Base-by-base conservation (phyloP, 2,888 invertebrate genomes). In the Koerneria pararmatus region DNA sequence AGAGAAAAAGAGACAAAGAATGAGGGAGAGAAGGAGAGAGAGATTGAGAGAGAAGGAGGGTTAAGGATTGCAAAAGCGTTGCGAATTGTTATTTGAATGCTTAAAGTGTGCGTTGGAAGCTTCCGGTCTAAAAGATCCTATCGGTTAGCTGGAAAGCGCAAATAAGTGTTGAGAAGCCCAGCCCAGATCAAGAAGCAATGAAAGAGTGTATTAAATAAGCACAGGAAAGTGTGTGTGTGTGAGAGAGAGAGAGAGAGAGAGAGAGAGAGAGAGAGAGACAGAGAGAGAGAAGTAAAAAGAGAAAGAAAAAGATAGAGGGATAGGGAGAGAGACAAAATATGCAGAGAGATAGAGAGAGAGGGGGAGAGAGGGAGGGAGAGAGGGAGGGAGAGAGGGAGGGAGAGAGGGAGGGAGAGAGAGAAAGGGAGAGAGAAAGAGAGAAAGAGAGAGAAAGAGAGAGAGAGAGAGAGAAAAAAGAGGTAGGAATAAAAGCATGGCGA, bases 11-110 rank as follows among this genome's bases (percentile, higher is more conserved):
- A n/a, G 22, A 32, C 48, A 37, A 19, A 35, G n/a, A 24, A 15
- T 19, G 29, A 27, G 32, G 29, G 60, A 31, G 29, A 66, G 53
- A 27, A 41, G 19, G 54, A 56, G n/a, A 15, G 37, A 32, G n/a
- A 46, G 22, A 22, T 35, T 35, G 58, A 22, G 58, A 65, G 59
- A 49, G 22, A 51, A 65, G 53, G 54, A 37, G 54, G 57, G 53
- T 53, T 37, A 53, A 60, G 54, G 59, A 59, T 54, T 66, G 66
- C 61, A 56, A 61, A 54, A 54, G 61, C 60, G 34, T n/a, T n/a
- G n/a, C n/a, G n/a, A n/a, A n/a, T n/a, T n/a, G n/a, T n/a, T n/a
- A n/a, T n/a, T n/a, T n/a, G n/a, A n/a, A n/a, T n/a, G n/a, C n/a
- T n/a, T n/a, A n/a, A n/a, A n/a, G n/a, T n/a, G n/a, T n/a, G n/a